phyloP scores from a whole-genome alignment of 2,888 invertebrate genomes.

The Dusona sp. region DNA sequence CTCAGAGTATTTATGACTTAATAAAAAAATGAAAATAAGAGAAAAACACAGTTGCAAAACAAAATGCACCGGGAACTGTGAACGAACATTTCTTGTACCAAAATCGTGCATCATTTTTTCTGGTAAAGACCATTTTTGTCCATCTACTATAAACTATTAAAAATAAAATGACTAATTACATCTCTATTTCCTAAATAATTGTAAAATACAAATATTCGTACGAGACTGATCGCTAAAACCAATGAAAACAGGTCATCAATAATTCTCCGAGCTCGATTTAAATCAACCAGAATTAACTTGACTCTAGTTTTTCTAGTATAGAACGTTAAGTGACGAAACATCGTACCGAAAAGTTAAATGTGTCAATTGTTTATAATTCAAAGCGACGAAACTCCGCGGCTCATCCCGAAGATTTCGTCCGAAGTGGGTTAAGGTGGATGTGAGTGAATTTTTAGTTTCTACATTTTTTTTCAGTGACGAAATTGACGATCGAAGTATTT shows the following conservation, averaged over 20 bases:
- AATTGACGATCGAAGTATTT: neutral
- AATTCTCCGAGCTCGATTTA: neutral
- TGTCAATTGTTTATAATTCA: slow-evolving; percentile 1
- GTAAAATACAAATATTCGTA: neutral
- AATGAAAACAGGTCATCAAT: neutral
- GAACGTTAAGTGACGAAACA: neutral
- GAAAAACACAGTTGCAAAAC: neutral
- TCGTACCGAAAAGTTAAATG: neutral
- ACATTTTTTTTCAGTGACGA: neutral
- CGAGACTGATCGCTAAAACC: neutral
- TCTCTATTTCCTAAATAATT: neutral
- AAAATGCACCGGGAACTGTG: neutral
- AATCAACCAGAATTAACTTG: neutral
- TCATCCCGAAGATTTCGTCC: neutral
- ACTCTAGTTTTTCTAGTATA: neutral
- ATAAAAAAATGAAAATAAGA: neutral
- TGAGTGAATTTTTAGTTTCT: neutral
- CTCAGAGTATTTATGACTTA: neutral
- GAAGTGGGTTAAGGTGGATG: neutral
- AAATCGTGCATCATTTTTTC: neutral
- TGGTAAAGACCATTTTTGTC: neutral
- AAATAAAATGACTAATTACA: neutral
- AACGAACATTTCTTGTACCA: neutral
- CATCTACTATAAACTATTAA: neutral
- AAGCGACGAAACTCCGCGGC: neutral